A percentile compares a stretch with the other conserved stretches of the same genome.
These are phyloP conservation scores for Reticulitermes lucifugus DNA, from an alignment of 2,888 invertebrate genomes.

Conservation along the genomic window DNA sequence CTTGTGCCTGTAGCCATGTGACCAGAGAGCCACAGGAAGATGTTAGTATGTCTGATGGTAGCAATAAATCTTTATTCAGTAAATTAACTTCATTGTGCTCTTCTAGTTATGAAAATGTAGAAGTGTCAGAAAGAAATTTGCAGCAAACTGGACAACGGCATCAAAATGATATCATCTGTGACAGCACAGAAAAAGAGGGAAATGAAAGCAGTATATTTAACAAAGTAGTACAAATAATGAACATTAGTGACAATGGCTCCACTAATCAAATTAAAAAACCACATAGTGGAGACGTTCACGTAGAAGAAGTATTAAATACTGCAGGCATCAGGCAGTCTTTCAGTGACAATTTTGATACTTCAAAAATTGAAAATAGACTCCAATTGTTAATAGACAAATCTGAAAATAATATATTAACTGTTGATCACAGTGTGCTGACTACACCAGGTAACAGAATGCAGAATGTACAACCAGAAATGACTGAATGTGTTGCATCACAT, in stretches of 20 bases:
- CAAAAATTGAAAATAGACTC: not conserved
- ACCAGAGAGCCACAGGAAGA: too few relatives aligned
- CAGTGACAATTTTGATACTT: not conserved
- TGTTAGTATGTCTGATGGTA: too few relatives aligned
- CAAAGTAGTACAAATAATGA: not conserved
- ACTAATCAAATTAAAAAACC: not conserved
- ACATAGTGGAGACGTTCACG: not conserved
- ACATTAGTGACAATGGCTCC: not conserved
- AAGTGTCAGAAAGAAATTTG: not conserved
- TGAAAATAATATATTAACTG: not conserved
- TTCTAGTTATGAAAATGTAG: too few relatives aligned
- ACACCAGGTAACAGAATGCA: not conserved
- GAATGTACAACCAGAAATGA: not conserved
- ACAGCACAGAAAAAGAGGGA: not conserved
- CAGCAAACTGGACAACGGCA: not conserved
- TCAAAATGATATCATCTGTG: not conserved
- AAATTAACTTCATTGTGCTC: too few relatives aligned
- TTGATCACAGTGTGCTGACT: not conserved
- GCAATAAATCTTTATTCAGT: too few relatives aligned
- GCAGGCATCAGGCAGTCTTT: not conserved
- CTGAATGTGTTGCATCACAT: not conserved
- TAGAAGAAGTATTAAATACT: slow-evolving; percentile 10
- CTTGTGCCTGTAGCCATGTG: too few relatives aligned
- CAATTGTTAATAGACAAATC: not conserved
- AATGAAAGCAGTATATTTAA: not conserved